A percentile compares a stretch with the other conserved stretches of the same genome.
Conservation (phyloP, 2,113 vertebrate species). For the Dermatemys mawii region DNA sequence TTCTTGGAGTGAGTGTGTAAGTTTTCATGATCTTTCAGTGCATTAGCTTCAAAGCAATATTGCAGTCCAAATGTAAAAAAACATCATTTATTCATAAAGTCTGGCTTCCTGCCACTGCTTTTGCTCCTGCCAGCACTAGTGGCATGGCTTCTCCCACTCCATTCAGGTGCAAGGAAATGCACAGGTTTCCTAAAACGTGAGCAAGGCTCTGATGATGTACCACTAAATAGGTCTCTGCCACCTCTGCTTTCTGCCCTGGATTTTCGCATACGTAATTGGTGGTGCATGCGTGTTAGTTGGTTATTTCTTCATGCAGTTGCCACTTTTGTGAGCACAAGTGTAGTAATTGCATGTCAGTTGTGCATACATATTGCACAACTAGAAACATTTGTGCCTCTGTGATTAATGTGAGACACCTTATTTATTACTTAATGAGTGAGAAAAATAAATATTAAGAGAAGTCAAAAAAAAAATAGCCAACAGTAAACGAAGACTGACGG, state of each 20-base stretch:
- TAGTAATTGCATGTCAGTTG: not conserved
- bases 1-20: fast-evolving
- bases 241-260: not conserved
- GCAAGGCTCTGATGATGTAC: not conserved
- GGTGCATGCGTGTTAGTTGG: not conserved
- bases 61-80: not conserved
- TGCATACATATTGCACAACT: not conserved
- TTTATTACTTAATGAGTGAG: constrained; percentile 17
- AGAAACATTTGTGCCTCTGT: constrained; percentile 1
- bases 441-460: constrained; percentile 36
- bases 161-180: not conserved
- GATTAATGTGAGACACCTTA: constrained; percentile 6
- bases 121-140: not conserved
- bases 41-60: not conserved
- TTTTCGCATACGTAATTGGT: not conserved
- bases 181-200: not conserved
- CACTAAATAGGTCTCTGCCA: not conserved
- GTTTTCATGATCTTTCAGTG: not conserved
- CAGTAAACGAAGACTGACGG: constrained; percentile 43
- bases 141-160: not conserved
- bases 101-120: not conserved
- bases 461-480: constrained; percentile 43
- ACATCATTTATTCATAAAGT: not conserved
- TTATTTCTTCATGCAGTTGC: not conserved
- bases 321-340: not conserved